Conservation (phyloP, 1,140 invertebrate genomes). For the Drosophila kanapiae region DNA sequence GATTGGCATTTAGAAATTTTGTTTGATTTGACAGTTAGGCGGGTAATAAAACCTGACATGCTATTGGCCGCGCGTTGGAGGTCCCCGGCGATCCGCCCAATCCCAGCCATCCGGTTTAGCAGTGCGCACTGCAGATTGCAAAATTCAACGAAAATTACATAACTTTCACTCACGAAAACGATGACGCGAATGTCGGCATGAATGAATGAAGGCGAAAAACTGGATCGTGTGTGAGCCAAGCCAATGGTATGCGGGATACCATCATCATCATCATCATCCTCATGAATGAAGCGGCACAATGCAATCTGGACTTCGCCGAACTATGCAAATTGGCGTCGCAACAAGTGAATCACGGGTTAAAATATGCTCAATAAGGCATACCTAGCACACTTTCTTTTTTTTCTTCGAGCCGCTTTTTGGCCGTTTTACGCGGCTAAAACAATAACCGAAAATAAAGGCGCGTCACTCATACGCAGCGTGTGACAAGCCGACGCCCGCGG, state of each 20-base stretch:
- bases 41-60: constrained; percentile 45
- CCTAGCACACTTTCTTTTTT: constrained; percentile 78
- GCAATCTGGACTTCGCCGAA: constrained; percentile 28
- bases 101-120: constrained; percentile 72
- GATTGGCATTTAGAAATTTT: constrained; percentile 81
- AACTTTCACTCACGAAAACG: constrained; percentile 77
- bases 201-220: constrained; percentile 73
- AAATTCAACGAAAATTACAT: constrained; percentile 73
- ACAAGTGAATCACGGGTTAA: constrained; percentile 69
- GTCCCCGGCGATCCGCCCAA: constrained; percentile 46
- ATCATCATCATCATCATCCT: constrained; percentile 51
- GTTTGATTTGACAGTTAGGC: constrained; percentile 72
- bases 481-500: constrained; percentile 75
- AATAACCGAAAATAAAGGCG: constrained; percentile 83
- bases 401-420: constrained; percentile 9
- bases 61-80: constrained; percentile 36
- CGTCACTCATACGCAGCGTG: constrained; percentile 82
- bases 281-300: constrained; percentile 41
- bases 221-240: constrained; percentile 57
- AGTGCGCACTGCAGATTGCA: constrained; percentile 68
- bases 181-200: constrained; percentile 45
- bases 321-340: constrained; percentile 66
- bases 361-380: constrained; percentile 51
- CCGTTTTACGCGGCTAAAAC: constrained; percentile 75
- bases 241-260: constrained; percentile 22